These are phyloP conservation scores for Artemia sp. DNA, from an alignment of 2,888 invertebrate genomes.

Conservation along the genomic window DNA sequence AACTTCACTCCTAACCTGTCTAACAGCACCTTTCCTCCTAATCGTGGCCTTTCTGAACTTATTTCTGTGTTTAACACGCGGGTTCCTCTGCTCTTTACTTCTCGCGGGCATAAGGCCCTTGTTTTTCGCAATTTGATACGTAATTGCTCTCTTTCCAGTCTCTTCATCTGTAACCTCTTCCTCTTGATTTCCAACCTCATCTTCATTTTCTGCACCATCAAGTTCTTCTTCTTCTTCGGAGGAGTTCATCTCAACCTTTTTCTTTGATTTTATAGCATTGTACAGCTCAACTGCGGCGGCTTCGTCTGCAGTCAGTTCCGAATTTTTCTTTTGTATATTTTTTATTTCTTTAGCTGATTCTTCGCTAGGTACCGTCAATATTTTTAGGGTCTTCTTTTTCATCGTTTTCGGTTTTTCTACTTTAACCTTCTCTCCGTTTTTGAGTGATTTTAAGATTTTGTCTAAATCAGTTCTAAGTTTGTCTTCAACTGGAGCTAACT, in stretches of 20 bases:
- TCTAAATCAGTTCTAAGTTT: constrained; percentile 49
- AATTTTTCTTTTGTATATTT: constrained; percentile 15
- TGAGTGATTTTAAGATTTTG: constrained; percentile 33
- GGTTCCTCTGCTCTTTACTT: constrained; percentile 82
- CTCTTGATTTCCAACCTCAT: constrained; percentile 23
- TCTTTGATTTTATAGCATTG: constrained; percentile 23
- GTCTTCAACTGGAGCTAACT: constrained; percentile 51
- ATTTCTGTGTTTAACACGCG: constrained; percentile 79
- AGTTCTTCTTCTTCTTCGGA: constrained; percentile 21
- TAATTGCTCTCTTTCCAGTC: constrained; percentile 55
- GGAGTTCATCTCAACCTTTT: constrained; percentile 19
- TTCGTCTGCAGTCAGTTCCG: constrained; percentile 23
- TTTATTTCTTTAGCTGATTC: constrained; percentile 33
- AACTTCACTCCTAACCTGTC: constrained; percentile 61
- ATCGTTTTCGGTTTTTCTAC: constrained; percentile 28
- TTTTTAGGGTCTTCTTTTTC: constrained; percentile 23
- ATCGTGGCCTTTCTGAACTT: constrained; percentile 84
- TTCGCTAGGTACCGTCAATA: constrained; percentile 23
- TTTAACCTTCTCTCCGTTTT: not conserved
- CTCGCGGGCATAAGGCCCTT: constrained; percentile 78
- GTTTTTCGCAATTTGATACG: constrained; percentile 86
- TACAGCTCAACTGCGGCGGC: constrained; percentile 26
- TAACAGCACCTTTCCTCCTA: constrained; percentile 78
- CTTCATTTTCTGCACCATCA: constrained; percentile 20
- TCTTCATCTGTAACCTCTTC: constrained; percentile 23